phyloP scores from a whole-genome alignment of 2,113 vertebrate species.

The Penelope pileata region DNA sequence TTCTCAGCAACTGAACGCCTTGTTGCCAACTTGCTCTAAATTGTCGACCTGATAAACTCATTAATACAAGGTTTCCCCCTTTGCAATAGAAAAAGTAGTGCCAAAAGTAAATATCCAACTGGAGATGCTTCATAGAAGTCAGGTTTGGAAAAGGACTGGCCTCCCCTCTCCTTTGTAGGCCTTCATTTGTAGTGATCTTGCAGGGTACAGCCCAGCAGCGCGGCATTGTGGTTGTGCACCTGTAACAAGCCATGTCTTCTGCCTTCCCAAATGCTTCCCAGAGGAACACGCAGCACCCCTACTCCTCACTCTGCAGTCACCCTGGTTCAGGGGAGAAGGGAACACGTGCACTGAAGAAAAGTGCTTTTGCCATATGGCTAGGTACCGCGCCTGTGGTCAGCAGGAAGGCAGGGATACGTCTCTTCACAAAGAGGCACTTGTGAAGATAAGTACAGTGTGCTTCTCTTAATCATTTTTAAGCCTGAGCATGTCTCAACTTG shows the following conservation, averaged over 20 bases:
- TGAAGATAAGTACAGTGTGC: background rate
- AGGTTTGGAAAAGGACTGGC: background rate
- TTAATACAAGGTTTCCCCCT: background rate
- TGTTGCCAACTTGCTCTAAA: background rate
- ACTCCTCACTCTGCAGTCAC: rapidly evolving
- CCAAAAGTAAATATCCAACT: background rate
- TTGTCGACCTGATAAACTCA: background rate
- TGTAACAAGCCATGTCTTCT: rapidly evolving
- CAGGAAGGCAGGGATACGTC: background rate
- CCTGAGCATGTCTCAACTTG: background rate
- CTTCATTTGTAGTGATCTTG: background rate
- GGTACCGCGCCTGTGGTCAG: background rate
- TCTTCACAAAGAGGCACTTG: background rate
- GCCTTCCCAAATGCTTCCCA: background rate
- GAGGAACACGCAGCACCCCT: rapidly evolving
- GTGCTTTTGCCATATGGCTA: background rate
- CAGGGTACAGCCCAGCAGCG: background rate
- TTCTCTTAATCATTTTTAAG: constrained; percentile 19
- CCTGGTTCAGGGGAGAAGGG: background rate
- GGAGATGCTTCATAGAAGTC: background rate
- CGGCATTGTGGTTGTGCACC: background rate
- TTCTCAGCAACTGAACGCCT: background rate
- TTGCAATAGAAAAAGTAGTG: background rate
- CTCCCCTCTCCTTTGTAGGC: background rate
- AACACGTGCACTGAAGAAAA: background rate